Base-by-base conservation (phyloP, 2,113 vertebrate genomes). In the Colossoma macropomum region DNA sequence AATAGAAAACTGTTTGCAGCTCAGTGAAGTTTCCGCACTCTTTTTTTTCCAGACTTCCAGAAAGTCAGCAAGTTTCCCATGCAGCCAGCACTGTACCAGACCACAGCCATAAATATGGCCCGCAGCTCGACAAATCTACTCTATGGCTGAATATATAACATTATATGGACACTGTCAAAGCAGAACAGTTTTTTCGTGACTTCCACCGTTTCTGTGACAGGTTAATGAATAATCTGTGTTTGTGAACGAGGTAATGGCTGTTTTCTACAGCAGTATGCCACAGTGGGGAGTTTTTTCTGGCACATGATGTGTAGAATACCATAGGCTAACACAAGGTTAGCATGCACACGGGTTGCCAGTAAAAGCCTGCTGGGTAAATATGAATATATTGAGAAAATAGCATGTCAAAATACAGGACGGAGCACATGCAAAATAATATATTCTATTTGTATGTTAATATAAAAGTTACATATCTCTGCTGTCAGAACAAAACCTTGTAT, bases 151-250 rank as follows among this genome's bases (percentile, higher is more conserved):
- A 77, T 75, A 77, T 81, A 81, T 84, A 70, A 41, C 54, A 38
- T 70, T 27, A 79, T 63, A 75, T 56, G 52, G 65, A 48, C n/a
- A 17, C 77, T 79, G 74, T 74, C 32, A n/a, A 84, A 77, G 48
- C 28, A 3, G 19, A 30, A 48, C 27, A 69, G 13, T 56, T 84
- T 59, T 72, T 41, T 34, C n/a, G 41, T 4, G 25, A 78, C 74
- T 32, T 25, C 45, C n/a, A 72, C 25, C 45, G 32, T 73, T 70
- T 60, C 48, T 66, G 28, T 84, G 82, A 87, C 86, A 84, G 66
- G 65, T 81, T 78, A 84, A 87, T 78, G 69, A 81, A 79, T 81
- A 54, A 68, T 60, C 63, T 77, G 82, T 48, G 17, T 25, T 28
- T 34, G 23, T 60, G 62, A 84, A 16, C 73, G 71, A 45, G 73